phyloP scores from a whole-genome alignment of 2,888 invertebrate species.

The Argynnis bischoffii region DNA sequence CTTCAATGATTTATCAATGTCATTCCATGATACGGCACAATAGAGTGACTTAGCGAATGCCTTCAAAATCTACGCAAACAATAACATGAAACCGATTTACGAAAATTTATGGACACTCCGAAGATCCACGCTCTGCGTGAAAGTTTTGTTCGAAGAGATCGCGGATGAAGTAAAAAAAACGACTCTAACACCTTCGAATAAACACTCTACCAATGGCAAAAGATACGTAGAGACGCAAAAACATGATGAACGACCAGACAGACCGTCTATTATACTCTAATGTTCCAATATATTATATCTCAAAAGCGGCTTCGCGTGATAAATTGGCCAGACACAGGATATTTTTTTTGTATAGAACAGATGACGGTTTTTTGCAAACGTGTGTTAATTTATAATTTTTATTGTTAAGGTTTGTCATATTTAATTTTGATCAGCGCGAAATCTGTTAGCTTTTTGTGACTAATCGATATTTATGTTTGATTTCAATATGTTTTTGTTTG shows the following conservation, averaged over 20 bases:
- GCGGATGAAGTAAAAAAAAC: conserved; percentile 3
- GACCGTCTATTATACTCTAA: conserved; percentile 76
- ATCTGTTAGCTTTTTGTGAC: conserved; percentile 36
- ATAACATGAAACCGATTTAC: conserved; percentile 55
- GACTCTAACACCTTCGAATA: conserved; percentile 14
- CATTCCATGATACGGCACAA: conserved; percentile 41
- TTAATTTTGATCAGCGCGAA: conserved; percentile 46
- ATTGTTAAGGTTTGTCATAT: conserved; percentile 44
- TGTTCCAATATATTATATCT: conserved; percentile 76
- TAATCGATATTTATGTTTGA: conserved; percentile 33
- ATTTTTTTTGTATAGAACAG: conserved; percentile 58
- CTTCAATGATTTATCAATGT: conserved; percentile 38
- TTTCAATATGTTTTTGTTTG: conserved; percentile 20
- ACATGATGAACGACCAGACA: conserved; percentile 71
- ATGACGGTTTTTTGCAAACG: conserved; percentile 50
- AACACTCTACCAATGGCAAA: conserved; percentile 25
- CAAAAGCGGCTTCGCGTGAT: conserved; percentile 67
- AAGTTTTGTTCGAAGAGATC: conserved; percentile 33
- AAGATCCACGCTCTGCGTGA: conserved; percentile 47
- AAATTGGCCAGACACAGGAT: conserved; percentile 62
- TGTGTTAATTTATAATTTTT: conserved; percentile 54
- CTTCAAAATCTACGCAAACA: conserved; percentile 53
- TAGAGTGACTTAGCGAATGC: conserved; percentile 52
- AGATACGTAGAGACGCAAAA: conserved; percentile 50
- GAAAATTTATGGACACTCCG: conserved; percentile 60